Percentiles rank a stretch among this genome's conserved stretches.
These are phyloP conservation scores for Venustoraphidia nigricollis DNA, from an alignment of 2,888 invertebrate genomes.

Conservation along the genomic window DNA sequence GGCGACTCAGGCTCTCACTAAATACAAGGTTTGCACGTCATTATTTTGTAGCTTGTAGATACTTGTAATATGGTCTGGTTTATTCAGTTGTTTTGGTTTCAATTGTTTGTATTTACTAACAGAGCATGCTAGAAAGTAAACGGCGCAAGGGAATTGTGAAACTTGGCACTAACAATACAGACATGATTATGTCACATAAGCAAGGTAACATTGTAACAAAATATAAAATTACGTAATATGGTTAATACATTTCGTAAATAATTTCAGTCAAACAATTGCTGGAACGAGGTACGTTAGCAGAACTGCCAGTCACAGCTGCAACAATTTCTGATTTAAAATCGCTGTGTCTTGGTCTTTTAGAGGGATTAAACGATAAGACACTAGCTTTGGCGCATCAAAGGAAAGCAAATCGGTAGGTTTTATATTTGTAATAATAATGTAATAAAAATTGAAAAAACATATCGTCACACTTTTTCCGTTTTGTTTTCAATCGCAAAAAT, in stretches of 20 bases:
- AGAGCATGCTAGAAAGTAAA: constrained; percentile 57
- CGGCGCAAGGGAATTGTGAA: constrained; percentile 55
- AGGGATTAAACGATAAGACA: constrained; percentile 74
- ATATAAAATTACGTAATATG: constrained; percentile 1
- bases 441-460: neutral
- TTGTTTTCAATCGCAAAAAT: neutral
- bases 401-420: constrained; percentile 63
- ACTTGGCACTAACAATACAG: constrained; percentile 47
- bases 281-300: constrained; percentile 39
- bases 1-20: constrained; percentile 51
- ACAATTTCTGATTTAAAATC: constrained; percentile 63
- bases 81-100: constrained; percentile 6
- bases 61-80: constrained; percentile 5
- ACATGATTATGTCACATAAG: constrained; percentile 62
- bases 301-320: constrained; percentile 41
- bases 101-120: constrained; percentile 10
- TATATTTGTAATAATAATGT: constrained; percentile 1
- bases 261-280: constrained; percentile 57
- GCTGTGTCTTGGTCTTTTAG: constrained; percentile 61
- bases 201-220: constrained; percentile 44
- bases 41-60: constrained; percentile 4
- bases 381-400: constrained; percentile 71
- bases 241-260: neutral
- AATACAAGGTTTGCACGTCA: constrained; percentile 47
- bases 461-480: too few species aligned